phyloP scores from a whole-genome alignment of 1,140 invertebrate species.

The Triops longicaudatus region DNA sequence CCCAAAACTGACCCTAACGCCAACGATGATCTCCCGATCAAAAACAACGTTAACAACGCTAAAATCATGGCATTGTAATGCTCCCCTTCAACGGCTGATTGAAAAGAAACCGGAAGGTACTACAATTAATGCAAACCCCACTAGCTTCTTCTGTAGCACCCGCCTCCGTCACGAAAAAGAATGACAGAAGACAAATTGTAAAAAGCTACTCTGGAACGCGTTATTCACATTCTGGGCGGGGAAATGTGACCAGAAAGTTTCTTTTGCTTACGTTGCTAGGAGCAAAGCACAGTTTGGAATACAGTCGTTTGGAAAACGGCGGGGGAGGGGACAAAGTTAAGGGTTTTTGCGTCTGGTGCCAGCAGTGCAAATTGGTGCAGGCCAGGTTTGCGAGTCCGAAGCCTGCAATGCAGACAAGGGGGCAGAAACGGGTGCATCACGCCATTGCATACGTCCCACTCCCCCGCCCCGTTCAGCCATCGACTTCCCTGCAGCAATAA shows the following conservation, averaged over 20 bases:
- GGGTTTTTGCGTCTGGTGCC: background rate
- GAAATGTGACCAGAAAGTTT: background rate
- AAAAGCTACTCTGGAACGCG: background rate
- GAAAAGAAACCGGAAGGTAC: no score
- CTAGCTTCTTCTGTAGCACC: no score
- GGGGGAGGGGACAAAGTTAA: background rate
- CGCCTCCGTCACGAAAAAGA: no score
- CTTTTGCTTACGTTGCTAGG: background rate
- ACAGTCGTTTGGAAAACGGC: background rate
- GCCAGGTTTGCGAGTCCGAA: conserved; percentile 10
- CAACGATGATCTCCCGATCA: background rate
- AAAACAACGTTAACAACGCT: background rate
- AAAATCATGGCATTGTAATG: background rate
- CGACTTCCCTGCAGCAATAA: conserved; percentile 14
- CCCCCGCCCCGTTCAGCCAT: background rate
- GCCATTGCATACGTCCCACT: background rate
- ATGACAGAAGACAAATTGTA: no score
- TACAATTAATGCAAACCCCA: no score
- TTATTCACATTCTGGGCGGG: background rate
- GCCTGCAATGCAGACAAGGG: conserved; percentile 11
- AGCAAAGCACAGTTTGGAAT: background rate
- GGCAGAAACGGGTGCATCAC: conserved; percentile 10
- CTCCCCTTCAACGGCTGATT: background rate
- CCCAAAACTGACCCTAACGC: background rate
- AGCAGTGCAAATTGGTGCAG: conserved; percentile 8